Conservation (phyloP, 2,888 invertebrate species). For the Rosalia funebris region DNA sequence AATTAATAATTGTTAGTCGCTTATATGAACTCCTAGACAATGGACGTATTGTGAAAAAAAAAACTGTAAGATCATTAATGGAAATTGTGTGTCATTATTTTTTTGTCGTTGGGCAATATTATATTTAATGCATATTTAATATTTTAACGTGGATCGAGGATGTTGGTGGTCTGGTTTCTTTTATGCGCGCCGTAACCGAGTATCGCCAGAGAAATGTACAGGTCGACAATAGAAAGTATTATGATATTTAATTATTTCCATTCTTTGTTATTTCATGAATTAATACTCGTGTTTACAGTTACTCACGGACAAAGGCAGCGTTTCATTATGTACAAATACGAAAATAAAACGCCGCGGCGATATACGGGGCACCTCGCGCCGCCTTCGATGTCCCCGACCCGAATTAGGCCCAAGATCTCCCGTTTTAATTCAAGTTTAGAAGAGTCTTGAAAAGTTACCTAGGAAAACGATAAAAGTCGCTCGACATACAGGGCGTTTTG, state of each 20-base stretch:
- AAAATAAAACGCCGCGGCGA: no score
- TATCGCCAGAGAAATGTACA: not conserved
- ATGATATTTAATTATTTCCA: not conserved
- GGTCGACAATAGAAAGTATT: not conserved
- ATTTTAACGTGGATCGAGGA: constrained; percentile 17
- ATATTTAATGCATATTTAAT: constrained; percentile 21
- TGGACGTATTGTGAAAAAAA: constrained; percentile 42
- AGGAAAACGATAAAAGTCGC: no score
- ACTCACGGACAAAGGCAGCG: not conserved
- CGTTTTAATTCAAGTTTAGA: no score
- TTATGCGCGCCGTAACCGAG: not conserved
- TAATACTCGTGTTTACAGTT: not conserved
- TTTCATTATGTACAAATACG: no score
- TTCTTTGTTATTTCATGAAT: not conserved
- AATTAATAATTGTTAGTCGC: constrained; percentile 19
- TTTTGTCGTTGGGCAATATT: constrained; percentile 43
- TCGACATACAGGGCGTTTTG: no score
- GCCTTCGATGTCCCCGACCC: no score
- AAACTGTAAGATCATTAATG: constrained; percentile 43
- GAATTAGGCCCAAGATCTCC: no score
- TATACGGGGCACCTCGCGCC: no score
- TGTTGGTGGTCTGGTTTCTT: constrained; percentile 13
- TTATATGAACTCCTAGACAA: constrained; percentile 35
- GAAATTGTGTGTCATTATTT: constrained; percentile 47
- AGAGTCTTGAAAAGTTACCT: no score